Evolutionary conservation across 2,797 vertebrate genomes (phyloP).

Genomic region (Fringilla coelebs): DNA sequence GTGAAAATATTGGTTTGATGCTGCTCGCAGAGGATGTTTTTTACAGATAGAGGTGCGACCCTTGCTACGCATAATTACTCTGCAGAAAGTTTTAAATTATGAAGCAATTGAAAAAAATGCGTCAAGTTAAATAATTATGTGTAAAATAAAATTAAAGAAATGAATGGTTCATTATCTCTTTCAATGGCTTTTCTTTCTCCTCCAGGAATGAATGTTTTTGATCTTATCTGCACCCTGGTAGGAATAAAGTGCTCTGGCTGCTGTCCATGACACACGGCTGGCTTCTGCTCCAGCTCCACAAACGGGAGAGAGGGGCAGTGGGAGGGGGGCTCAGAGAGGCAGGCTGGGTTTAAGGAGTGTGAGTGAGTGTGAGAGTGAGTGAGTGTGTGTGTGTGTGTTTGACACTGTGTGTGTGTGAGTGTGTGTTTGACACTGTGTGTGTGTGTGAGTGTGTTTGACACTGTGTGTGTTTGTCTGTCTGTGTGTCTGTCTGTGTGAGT

Average conservation of each 20-base stretch:
- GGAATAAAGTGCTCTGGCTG: not conserved
- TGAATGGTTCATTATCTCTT: not conserved
- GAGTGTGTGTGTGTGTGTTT: not conserved
- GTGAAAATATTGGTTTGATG: not conserved
- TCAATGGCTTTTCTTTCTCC: not conserved
- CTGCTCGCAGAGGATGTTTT: not conserved
- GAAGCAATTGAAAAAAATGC: not conserved
- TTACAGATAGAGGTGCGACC: not conserved
- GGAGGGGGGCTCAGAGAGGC: not conserved
- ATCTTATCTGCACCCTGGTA: not conserved
- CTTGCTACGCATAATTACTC: not conserved
- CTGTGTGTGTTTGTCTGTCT: too few relatives aligned
- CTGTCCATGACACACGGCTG: not conserved
- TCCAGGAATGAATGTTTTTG: not conserved
- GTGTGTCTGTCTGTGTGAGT: too few relatives aligned
- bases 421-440: too few relatives aligned
- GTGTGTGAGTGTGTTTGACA: too few relatives aligned
- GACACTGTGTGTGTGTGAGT: too few relatives aligned
- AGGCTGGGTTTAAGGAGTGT: not conserved
- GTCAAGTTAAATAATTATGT: not conserved
- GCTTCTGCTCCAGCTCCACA: not conserved
- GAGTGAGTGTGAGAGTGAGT: too few relatives aligned
- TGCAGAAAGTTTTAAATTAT: not conserved
- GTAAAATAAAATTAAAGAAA: conserved; percentile 6
- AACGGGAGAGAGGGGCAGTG: not conserved